phyloP scores from a whole-genome alignment of 2,888 invertebrate species.

The Gonocerus acuteangulatus region DNA sequence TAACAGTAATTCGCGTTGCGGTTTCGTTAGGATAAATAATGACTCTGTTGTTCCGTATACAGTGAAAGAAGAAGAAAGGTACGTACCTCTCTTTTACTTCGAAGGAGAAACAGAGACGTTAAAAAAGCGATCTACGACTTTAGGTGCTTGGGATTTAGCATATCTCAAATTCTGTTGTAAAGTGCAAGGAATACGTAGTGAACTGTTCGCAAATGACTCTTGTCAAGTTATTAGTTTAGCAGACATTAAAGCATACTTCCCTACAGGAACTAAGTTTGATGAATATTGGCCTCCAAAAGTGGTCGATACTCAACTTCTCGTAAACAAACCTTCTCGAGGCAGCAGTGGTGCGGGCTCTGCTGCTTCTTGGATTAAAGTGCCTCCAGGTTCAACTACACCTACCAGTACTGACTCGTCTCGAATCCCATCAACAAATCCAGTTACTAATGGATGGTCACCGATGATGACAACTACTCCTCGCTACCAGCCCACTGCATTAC shows the following conservation, averaged over 20 bases:
- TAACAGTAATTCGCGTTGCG: constrained; percentile 66
- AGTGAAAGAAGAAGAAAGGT: constrained; percentile 70
- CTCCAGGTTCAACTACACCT: constrained; percentile 35
- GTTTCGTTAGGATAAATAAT: constrained; percentile 84
- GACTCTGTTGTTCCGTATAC: constrained; percentile 91
- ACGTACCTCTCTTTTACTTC: constrained; percentile 84
- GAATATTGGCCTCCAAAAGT: constrained; percentile 90
- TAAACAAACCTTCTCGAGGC: constrained; percentile 41
- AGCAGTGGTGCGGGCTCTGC: constrained; percentile 32
- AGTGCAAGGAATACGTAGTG: constrained; percentile 68
- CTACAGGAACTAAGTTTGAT: constrained; percentile 80
- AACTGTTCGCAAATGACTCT: constrained; percentile 82
- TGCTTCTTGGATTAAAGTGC: constrained; percentile 38
- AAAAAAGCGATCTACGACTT: constrained; percentile 74
- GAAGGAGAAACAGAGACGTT: constrained; percentile 88
- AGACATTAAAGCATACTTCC: constrained; percentile 85
- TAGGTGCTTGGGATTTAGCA: constrained; percentile 86
- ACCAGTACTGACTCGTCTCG: constrained; percentile 1
- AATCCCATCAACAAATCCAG: background rate
- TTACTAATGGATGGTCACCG: constrained; percentile 29
- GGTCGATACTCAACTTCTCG: constrained; percentile 69
- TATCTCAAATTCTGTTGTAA: constrained; percentile 91
- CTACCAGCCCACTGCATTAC: constrained; percentile 8
- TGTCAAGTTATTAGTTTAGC: constrained; percentile 84
- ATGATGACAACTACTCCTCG: constrained; percentile 10